Conservation (phyloP, 1,140 invertebrate genomes). For the Bombus difficillimus region DNA sequence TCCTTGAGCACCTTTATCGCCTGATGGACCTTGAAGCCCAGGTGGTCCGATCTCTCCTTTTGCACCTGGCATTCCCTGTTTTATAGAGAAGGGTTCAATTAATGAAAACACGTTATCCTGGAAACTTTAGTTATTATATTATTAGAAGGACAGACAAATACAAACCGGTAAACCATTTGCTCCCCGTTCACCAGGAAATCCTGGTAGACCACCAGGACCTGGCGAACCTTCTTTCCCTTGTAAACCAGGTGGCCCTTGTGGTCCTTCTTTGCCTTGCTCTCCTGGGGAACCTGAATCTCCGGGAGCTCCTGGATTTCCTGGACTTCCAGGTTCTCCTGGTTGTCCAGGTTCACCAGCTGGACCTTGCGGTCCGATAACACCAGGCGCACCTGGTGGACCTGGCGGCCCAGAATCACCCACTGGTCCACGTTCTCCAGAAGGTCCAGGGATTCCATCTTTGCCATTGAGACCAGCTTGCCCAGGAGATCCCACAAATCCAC, state of each 20-base stretch:
- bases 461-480: conserved; percentile 90
- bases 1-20: conserved; percentile 89
- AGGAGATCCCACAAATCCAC: conserved; percentile 87
- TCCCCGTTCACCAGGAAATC: conserved; percentile 89
- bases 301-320: conserved; percentile 89
- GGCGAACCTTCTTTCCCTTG: conserved; percentile 87
- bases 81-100: background rate
- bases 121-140: background rate
- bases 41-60: conserved; percentile 87
- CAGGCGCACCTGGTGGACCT: conserved; percentile 87
- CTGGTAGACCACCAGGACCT: conserved; percentile 90
- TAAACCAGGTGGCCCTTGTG: conserved; percentile 87
- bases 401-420: conserved; percentile 89
- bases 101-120: background rate
- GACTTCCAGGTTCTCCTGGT: conserved; percentile 87
- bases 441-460: conserved; percentile 88
- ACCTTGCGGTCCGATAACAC: conserved; percentile 90
- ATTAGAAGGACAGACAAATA: background rate
- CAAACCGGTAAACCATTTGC: conserved; percentile 84
- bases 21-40: conserved; percentile 88
- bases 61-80: conserved; percentile 86
- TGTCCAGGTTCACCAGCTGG: conserved; percentile 90
- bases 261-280: conserved; percentile 90
- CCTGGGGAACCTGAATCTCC: conserved; percentile 88
- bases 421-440: conserved; percentile 88